phyloP scores from a whole-genome alignment of 2,113 vertebrate species.

The Synodontis membranacea region DNA sequence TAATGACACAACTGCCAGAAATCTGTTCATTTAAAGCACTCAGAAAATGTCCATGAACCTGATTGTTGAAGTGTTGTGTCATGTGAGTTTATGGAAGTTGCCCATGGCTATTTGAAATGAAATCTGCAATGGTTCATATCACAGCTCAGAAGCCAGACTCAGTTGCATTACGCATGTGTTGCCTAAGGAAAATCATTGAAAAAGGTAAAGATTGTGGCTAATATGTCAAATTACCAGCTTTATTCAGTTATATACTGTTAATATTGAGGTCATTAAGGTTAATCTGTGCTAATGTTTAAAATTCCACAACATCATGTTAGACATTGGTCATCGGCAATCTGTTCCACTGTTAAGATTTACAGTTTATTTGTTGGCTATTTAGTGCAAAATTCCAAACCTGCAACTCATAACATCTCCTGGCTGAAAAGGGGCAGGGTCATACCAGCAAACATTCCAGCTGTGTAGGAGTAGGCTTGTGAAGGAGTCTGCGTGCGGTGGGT shows the following conservation, averaged over 20 bases:
- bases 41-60: not conserved
- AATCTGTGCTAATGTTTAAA: slow-evolving; percentile 2
- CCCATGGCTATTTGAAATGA: slow-evolving; percentile 27
- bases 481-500: not conserved
- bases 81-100: not conserved
- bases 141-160: slow-evolving; percentile 4
- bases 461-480: slow-evolving; percentile 14
- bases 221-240: not conserved
- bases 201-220: not conserved
- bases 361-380: not conserved
- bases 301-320: not conserved
- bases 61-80: not conserved
- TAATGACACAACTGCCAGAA: not conserved
- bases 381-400: slow-evolving; percentile 23
- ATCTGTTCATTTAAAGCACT: slow-evolving; percentile 2
- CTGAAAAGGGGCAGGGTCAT: slow-evolving; percentile 5
- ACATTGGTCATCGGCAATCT: not conserved
- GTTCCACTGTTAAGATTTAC: slow-evolving; percentile 5
- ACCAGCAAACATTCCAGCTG: not conserved
- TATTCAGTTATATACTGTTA: not conserved
- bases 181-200: slow-evolving; percentile 27
- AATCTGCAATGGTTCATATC: not conserved
- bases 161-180: not conserved
- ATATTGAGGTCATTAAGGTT: not conserved
- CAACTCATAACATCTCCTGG: not conserved